Conservation (phyloP, 2,113 vertebrate species). For the Laticauda colubrina region DNA sequence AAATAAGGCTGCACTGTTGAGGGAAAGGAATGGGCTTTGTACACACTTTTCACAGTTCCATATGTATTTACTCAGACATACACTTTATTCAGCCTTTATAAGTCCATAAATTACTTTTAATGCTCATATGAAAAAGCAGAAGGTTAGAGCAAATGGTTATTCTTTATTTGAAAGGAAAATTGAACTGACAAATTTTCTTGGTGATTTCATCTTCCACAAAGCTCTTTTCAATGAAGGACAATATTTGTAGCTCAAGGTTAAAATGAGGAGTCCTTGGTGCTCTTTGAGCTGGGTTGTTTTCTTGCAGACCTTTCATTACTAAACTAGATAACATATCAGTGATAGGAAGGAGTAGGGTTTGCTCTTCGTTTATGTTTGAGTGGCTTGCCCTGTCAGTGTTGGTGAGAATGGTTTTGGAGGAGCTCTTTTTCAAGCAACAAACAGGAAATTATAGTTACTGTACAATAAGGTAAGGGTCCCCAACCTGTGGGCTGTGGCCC, state of each 20-base stretch:
- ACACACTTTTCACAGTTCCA: neutral
- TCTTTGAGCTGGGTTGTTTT: neutral
- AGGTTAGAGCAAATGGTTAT: neutral
- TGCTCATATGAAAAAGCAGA: neutral
- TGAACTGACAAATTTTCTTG: neutral
- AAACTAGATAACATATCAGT: neutral
- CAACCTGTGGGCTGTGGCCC: no score
- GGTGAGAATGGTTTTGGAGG: neutral
- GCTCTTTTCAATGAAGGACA: neutral
- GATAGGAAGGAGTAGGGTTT: neutral
- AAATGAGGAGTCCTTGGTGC: neutral
- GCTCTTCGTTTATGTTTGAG: neutral
- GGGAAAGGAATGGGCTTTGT: conserved; percentile 6
- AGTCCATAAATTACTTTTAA: conserved; percentile 29
- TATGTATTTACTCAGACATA: neutral
- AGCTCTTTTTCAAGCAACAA: neutral
- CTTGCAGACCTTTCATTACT: neutral
- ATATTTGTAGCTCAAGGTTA: neutral
- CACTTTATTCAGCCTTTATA: neutral
- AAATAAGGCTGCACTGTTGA: neutral
- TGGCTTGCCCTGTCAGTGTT: neutral
- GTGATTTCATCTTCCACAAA: neutral
- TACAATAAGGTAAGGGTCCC: neutral
- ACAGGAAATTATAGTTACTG: neutral
- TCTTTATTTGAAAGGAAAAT: neutral